phyloP scores from a whole-genome alignment of 2,888 invertebrate species.

The Pomacea canaliculata region DNA sequence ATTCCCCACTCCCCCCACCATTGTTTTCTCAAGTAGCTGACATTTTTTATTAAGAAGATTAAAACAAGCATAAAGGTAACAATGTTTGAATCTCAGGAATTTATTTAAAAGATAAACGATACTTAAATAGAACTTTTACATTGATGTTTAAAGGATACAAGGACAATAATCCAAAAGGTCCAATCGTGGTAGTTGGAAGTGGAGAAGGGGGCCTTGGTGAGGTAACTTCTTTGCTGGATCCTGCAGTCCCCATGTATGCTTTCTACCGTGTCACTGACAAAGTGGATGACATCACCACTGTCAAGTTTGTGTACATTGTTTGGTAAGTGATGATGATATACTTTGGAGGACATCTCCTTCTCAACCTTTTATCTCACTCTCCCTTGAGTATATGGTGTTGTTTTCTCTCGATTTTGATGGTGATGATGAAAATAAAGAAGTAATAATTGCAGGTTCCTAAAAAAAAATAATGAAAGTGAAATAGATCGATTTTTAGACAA shows the following conservation, averaged over 20 bases:
- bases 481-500: too few species aligned
- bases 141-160: conserved; percentile 2
- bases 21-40: too few species aligned
- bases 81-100: too few species aligned
- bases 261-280: conserved; percentile 62
- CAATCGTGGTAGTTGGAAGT: conserved; percentile 44
- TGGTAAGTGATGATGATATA: conserved; percentile 47
- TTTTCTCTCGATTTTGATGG: too few species aligned
- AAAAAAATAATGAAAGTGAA: too few species aligned
- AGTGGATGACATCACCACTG: conserved; percentile 63
- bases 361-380: not conserved
- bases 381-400: not conserved
- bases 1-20: too few species aligned
- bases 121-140: conserved; percentile 2
- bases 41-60: too few species aligned
- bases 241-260: conserved; percentile 62
- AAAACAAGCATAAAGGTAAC: too few species aligned
- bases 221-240: conserved; percentile 45
- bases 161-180: conserved; percentile 50
- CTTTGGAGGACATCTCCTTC: too few species aligned
- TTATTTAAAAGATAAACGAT: too few species aligned
- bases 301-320: conserved; percentile 67
- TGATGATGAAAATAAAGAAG: too few species aligned
- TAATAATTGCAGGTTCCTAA: too few species aligned
- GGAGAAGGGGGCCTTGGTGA: conserved; percentile 58